Percentiles rank a stretch among this genome's conserved stretches.
Evolutionary conservation across 2,797 vertebrate genomes (phyloP).

Genomic region (Microtus californicus): DNA sequence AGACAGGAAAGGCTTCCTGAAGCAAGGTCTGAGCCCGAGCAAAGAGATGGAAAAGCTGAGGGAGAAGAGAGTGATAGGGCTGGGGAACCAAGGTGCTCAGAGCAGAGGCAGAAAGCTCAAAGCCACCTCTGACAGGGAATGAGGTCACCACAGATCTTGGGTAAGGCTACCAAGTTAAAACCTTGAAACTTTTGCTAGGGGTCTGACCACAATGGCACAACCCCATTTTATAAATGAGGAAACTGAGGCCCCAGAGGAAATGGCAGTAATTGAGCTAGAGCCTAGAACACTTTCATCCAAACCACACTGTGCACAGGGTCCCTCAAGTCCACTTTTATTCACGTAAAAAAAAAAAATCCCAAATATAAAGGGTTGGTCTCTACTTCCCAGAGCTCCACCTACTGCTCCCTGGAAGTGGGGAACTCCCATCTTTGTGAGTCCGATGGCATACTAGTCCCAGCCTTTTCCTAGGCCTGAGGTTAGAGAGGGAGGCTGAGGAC

Average conservation of each 20-base stretch:
- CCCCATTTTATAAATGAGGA: constrained; percentile 16
- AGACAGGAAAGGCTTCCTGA: constrained; percentile 60
- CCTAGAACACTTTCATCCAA: constrained; percentile 25
- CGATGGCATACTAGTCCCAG: constrained; percentile 85
- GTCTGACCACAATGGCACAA: background rate
- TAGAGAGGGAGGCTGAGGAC: constrained; percentile 23
- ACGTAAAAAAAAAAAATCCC: constrained; percentile 73
- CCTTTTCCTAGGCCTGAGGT: constrained; percentile 30
- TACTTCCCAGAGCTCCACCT: background rate
- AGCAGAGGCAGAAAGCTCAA: background rate
- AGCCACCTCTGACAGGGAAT: background rate
- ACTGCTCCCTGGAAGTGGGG: background rate
- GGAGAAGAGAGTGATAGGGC: background rate
- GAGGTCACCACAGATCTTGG: background rate
- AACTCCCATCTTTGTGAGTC: constrained; percentile 83
- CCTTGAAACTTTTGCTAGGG: background rate
- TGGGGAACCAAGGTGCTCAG: no score
- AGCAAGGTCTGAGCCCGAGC: constrained; percentile 27
- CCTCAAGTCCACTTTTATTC: constrained; percentile 83
- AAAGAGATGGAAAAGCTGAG: background rate
- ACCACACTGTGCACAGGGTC: constrained; percentile 72
- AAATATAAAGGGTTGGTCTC: constrained; percentile 42
- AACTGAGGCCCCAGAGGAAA: constrained; percentile 12
- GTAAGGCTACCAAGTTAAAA: background rate
- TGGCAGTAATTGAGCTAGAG: background rate